Evolutionary conservation across 2,797 vertebrate species (phyloP).

Genomic region (Gymnoscopelus microlampas): DNA sequence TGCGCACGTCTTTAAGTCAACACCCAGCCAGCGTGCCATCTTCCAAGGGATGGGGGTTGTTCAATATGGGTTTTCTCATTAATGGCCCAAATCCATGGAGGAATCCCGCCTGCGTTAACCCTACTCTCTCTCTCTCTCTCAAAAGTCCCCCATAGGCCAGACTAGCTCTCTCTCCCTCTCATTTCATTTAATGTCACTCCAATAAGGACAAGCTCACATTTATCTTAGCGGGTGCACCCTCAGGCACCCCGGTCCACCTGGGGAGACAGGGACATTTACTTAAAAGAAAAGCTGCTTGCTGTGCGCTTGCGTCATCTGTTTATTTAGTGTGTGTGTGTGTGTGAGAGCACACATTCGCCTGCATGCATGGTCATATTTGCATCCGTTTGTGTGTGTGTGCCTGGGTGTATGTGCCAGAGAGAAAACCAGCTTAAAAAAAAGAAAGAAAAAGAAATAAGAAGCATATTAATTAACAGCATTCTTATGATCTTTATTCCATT

Average conservation of each 20-base stretch:
- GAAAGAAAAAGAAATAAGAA: conserved; percentile 47
- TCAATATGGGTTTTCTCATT: conserved; percentile 86
- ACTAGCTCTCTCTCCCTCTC: conserved; percentile 67
- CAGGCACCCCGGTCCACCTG: conserved; percentile 67
- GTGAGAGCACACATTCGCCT: too few relatives aligned
- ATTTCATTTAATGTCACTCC: conserved; percentile 89
- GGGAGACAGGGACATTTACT: conserved; percentile 84
- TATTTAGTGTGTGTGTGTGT: conserved; percentile 52
- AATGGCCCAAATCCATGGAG: conserved; percentile 81
- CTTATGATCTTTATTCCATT: conserved; percentile 81
- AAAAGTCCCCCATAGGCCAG: conserved; percentile 71
- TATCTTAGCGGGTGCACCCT: conserved; percentile 80
- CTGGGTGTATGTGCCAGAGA: background rate
- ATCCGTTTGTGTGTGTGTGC: too few relatives aligned
- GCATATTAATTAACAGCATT: conserved; percentile 75
- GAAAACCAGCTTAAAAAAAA: conserved; percentile 59
- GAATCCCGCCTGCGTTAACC: conserved; percentile 61
- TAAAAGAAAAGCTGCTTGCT: conserved; percentile 73
- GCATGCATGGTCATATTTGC: too few relatives aligned
- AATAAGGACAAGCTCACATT: conserved; percentile 85
- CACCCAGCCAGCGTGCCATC: conserved; percentile 70
- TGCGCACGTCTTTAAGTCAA: conserved; percentile 76
- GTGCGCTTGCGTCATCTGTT: conserved; percentile 74
- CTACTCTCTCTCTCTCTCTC: conserved; percentile 25
- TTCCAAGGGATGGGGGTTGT: conserved; percentile 65